Percentiles rank a stretch among this genome's conserved stretches.
phyloP scores from a whole-genome alignment of 1,140 invertebrate species.

The Ectropis grisescens region DNA sequence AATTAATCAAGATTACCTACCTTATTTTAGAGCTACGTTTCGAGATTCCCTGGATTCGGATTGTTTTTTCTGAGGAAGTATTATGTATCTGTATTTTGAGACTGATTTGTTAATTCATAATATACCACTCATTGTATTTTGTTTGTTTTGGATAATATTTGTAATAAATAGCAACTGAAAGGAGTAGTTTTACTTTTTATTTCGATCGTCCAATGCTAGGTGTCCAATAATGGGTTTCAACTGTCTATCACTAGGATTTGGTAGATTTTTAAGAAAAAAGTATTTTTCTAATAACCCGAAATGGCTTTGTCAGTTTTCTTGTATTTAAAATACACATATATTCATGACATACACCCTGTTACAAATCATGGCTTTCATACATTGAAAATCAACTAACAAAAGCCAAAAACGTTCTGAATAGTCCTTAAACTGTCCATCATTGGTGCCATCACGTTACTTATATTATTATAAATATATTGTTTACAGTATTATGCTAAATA shows the following conservation, averaged over 20 bases:
- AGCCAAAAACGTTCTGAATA: not conserved
- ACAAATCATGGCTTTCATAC: too few relatives aligned
- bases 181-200: slow-evolving; percentile 1
- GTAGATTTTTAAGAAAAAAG: slow-evolving; percentile 1
- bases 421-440: slow-evolving; percentile 2
- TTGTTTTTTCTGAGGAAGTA: too few relatives aligned
- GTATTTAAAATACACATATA: too few relatives aligned
- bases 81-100: not conserved
- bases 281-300: slow-evolving; percentile 1
- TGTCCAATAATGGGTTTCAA: slow-evolving; percentile 5
- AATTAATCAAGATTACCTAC: too few relatives aligned
- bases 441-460: not conserved
- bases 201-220: slow-evolving; percentile 4
- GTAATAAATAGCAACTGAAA: not conserved
- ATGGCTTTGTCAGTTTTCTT: too few relatives aligned
- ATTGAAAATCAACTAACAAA: not conserved
- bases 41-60: too few relatives aligned
- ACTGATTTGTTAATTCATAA: not conserved
- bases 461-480: too few relatives aligned
- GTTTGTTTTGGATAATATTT: not conserved
- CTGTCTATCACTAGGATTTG: slow-evolving; percentile 7
- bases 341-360: too few relatives aligned
- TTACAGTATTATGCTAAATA: too few relatives aligned
- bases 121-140: not conserved
- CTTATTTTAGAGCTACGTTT: too few relatives aligned